Percentiles rank a stretch among this genome's conserved stretches.
phyloP scores from a whole-genome alignment of 2,113 vertebrate genomes.

The Chauna torquata region DNA sequence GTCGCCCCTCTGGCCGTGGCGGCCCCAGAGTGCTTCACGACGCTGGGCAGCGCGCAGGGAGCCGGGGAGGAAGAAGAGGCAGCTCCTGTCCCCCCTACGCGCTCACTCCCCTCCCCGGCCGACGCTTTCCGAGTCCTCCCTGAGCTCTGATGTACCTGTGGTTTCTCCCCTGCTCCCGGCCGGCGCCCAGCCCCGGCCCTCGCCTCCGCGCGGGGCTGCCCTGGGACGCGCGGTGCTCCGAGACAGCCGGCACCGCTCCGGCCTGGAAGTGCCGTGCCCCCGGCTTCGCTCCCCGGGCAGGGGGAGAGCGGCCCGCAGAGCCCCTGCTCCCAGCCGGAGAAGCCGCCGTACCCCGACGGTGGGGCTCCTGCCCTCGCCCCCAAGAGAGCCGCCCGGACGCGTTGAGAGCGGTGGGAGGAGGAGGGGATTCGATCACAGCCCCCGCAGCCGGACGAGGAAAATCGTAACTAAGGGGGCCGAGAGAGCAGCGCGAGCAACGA shows the following conservation, averaged over 20 bases:
- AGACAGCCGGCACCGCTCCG: background rate
- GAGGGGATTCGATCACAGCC: background rate
- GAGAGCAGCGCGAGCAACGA: background rate
- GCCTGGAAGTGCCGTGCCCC: background rate
- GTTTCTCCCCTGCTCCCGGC: background rate
- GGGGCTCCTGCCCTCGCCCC: background rate
- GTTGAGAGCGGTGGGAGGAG: background rate
- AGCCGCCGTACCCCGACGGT: background rate
- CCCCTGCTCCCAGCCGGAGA: background rate
- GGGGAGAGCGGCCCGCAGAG: background rate
- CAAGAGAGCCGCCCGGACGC: background rate
- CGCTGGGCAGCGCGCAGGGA: background rate
- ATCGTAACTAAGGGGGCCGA: background rate
- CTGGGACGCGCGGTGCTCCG: background rate
- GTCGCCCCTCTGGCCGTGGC: background rate
- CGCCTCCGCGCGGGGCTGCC: background rate
- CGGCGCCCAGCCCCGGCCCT: background rate
- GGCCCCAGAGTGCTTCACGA: background rate
- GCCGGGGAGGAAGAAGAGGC: slow-evolving; percentile 25
- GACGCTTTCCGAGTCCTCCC: slow-evolving; percentile 52
- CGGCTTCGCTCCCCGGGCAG: background rate
- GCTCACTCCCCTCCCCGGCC: slow-evolving; percentile 40
- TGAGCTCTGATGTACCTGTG: slow-evolving; percentile 61
- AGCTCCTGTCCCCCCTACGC: background rate
- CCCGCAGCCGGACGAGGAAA: background rate